Conservation (phyloP, 2,888 invertebrate species). For the Lasius fuliginosus region DNA sequence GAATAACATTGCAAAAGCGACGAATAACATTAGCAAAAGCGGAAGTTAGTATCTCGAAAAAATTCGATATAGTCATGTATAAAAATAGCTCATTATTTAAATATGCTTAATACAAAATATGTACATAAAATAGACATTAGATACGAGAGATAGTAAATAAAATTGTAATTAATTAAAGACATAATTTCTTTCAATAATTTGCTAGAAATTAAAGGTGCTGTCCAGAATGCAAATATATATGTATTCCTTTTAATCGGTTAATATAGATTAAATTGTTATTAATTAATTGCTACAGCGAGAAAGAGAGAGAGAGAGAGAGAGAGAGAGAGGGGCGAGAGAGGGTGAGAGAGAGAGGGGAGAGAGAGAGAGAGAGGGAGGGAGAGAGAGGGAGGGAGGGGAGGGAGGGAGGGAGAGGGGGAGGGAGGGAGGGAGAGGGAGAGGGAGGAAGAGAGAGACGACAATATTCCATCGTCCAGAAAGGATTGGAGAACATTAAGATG, state of each 20-base stretch:
- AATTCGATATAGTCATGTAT: background rate
- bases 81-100: background rate
- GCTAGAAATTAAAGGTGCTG: too few relatives aligned
- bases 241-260: background rate
- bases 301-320: background rate
- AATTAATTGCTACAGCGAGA: background rate
- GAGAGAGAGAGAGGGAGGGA: too few relatives aligned
- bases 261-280: background rate
- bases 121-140: background rate
- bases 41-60: background rate
- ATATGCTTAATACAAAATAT: background rate
- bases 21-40: background rate
- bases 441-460: background rate
- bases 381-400: too few relatives aligned
- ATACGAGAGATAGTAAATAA: background rate
- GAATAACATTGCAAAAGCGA: background rate
- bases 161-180: background rate
- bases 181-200: background rate
- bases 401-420: too few relatives aligned
- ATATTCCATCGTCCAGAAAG: background rate
- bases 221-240: too few relatives aligned
- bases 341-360: too few relatives aligned
- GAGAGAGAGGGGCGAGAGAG: too few relatives aligned
- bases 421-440: background rate
- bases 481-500: background rate